phyloP scores from a whole-genome alignment of 2,888 invertebrate species.

The Drosophila testacea region DNA sequence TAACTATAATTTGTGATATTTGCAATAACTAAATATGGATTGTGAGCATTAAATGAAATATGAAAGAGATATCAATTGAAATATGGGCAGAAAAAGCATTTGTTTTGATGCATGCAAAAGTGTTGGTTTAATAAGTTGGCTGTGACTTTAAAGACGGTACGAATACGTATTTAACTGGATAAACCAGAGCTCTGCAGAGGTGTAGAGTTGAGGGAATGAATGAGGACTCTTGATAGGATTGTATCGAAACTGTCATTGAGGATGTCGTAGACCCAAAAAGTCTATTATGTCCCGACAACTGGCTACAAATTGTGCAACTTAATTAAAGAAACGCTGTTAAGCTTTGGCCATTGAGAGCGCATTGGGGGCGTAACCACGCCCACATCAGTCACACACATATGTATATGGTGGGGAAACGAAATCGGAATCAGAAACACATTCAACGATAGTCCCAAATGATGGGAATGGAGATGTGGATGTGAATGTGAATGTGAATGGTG shows the following conservation, averaged over 20 bases:
- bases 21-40: background rate
- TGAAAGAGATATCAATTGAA: background rate
- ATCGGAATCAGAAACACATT: constrained; percentile 40
- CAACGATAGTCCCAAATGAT: constrained; percentile 21
- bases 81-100: background rate
- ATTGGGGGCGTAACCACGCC: constrained; percentile 35
- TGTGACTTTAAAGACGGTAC: constrained; percentile 1
- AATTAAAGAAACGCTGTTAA: constrained; percentile 77
- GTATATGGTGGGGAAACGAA: background rate
- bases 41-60: background rate
- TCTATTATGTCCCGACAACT: constrained; percentile 63
- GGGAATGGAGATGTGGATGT: background rate
- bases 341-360: constrained; percentile 66
- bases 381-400: constrained; percentile 58
- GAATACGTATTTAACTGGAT: background rate
- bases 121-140: background rate
- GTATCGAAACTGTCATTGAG: constrained; percentile 27
- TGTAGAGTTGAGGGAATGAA: background rate
- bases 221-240: background rate
- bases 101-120: background rate
- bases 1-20: background rate
- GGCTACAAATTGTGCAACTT: constrained; percentile 79
- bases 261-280: constrained; percentile 34
- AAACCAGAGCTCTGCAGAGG: background rate
- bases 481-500: too few relatives aligned